A percentile compares a stretch with the other conserved stretches of the same genome.
Conservation (phyloP, 2,113 vertebrate genomes). For the Rhea americana region DNA sequence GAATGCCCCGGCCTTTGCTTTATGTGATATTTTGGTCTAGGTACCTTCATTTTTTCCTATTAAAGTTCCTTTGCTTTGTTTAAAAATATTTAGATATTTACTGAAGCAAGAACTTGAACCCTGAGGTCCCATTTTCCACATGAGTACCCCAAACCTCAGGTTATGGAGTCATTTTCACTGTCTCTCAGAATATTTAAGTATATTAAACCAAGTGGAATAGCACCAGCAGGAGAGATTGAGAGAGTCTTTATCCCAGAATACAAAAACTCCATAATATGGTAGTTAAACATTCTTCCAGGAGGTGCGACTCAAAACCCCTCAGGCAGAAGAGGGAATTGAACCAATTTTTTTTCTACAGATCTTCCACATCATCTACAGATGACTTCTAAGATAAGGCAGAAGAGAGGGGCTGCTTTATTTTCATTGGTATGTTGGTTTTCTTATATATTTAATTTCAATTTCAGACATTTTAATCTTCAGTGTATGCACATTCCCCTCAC, state of each 20-base stretch:
- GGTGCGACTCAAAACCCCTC: background rate
- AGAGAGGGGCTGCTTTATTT: background rate
- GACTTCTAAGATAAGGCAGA: background rate
- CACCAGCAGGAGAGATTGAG: constrained; percentile 31
- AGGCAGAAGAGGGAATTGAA: background rate
- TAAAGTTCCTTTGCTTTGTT: background rate
- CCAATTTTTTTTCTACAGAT: background rate
- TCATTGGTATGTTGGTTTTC: background rate
- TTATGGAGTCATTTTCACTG: background rate
- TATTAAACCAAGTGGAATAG: constrained; percentile 24
- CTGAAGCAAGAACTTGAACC: background rate
- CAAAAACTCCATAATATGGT: background rate
- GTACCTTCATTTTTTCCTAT: background rate
- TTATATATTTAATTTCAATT: background rate
- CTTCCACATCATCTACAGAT: background rate
- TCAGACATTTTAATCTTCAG: background rate
- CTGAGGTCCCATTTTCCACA: background rate
- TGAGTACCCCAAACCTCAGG: background rate
- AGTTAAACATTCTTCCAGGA: constrained; percentile 18
- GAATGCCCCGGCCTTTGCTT: background rate
- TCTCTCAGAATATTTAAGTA: constrained; percentile 1
- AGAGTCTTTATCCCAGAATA: background rate
- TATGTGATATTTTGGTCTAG: background rate
- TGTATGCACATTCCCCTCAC: background rate
- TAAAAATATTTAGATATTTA: constrained; percentile 35